Percentiles rank a stretch among this genome's conserved stretches.
phyloP scores from a whole-genome alignment of 2,113 vertebrate genomes.

The Lepus americanus region DNA sequence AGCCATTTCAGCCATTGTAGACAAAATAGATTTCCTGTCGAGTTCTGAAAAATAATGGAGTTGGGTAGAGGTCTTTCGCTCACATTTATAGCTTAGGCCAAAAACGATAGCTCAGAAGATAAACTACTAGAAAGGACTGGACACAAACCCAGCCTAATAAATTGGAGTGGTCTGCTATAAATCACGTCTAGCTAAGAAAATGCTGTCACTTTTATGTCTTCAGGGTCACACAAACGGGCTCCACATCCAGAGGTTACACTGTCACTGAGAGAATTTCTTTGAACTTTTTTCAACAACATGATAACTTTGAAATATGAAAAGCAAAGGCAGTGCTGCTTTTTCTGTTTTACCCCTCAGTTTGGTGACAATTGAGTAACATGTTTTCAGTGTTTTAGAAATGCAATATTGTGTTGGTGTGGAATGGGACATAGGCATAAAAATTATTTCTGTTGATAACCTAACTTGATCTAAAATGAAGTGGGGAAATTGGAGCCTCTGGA shows the following conservation, averaged over 20 bases:
- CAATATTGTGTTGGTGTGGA: neutral
- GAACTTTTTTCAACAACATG: neutral
- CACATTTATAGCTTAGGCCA: neutral
- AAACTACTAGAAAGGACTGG: neutral
- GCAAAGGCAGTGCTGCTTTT: neutral
- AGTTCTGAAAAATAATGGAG: neutral
- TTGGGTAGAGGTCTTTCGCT: neutral
- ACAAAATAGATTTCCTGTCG: slow-evolving; percentile 16
- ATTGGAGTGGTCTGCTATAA: neutral
- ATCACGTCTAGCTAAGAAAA: slow-evolving; percentile 6
- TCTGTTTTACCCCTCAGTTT: neutral
- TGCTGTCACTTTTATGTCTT: neutral
- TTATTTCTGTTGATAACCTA: neutral
- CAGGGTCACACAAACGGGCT: neutral
- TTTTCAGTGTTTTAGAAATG: neutral
- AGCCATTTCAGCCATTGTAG: neutral
- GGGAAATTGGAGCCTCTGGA: neutral
- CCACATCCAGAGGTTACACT: neutral
- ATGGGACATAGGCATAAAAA: neutral
- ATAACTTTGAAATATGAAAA: neutral
- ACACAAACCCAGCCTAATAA: neutral
- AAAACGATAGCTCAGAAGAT: neutral
- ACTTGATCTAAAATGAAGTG: neutral
- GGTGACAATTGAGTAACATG: neutral
- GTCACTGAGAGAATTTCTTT: neutral